These are phyloP conservation scores for Pantherophis alleghaniensis DNA, from an alignment of 2,797 vertebrate genomes.

Conservation along the genomic window DNA sequence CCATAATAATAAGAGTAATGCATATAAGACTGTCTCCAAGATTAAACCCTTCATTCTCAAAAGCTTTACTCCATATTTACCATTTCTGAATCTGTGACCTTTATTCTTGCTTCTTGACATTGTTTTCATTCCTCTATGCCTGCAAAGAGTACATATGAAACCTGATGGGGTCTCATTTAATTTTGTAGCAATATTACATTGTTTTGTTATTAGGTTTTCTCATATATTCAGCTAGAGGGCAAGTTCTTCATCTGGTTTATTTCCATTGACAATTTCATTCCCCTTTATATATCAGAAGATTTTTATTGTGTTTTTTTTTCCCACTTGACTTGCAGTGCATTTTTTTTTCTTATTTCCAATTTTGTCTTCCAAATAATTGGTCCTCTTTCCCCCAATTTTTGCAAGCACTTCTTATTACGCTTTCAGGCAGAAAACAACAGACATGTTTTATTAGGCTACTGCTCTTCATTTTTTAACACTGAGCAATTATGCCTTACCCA, in stretches of 20 bases:
- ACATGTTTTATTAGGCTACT: background rate
- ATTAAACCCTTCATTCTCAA: background rate
- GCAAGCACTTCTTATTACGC: background rate
- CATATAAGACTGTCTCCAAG: background rate
- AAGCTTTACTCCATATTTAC: background rate
- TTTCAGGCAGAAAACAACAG: conserved; percentile 23
- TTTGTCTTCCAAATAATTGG: conserved; percentile 36
- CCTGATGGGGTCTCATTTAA: conserved; percentile 57
- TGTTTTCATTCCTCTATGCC: conserved; percentile 35
- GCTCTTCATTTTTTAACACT: background rate
- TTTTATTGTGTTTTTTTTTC: conserved; percentile 35
- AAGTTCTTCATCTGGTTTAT: conserved; percentile 50
- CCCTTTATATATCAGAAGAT: conserved; percentile 44
- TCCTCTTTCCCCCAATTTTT: background rate
- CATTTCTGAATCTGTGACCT: background rate
- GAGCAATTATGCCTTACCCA: background rate
- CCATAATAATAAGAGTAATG: background rate
- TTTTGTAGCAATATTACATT: conserved; percentile 42
- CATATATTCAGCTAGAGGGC: conserved; percentile 32
- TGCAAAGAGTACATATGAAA: background rate
- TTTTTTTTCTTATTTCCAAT: conserved; percentile 49
- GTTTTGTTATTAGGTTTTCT: conserved; percentile 56
- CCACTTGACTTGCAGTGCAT: conserved; percentile 37
- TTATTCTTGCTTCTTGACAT: conserved; percentile 19
- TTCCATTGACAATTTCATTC: conserved; percentile 33